Evolutionary conservation across 2,888 invertebrate species (phyloP).

Genomic region (Anagyrus pseudococci): DNA sequence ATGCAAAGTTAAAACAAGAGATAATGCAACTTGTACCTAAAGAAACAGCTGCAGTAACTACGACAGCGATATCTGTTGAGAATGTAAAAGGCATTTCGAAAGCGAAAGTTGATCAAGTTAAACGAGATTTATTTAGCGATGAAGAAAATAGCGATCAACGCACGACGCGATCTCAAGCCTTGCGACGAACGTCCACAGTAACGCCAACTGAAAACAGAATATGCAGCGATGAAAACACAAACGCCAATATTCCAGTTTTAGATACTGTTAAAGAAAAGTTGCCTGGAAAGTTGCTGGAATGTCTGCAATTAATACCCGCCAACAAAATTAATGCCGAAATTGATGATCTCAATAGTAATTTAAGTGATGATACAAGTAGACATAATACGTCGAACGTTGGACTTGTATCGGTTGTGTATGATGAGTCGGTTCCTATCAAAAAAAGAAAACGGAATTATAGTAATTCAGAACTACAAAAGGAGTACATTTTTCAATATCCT

Average conservation of each 20-base stretch:
- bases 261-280: conserved; percentile 27
- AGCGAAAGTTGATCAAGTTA: conserved; percentile 54
- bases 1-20: not conserved
- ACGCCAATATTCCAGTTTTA: not conserved
- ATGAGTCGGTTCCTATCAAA: conserved; percentile 44
- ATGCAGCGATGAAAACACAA: conserved; percentile 27
- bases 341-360: conserved; percentile 9
- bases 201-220: conserved; percentile 34
- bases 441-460: conserved; percentile 49
- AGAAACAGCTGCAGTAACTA: not conserved
- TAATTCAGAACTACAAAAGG: conserved; percentile 47
- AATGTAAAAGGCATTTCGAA: conserved; percentile 39
- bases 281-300: conserved; percentile 49
- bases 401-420: conserved; percentile 42
- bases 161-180: conserved; percentile 48
- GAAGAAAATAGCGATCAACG: conserved; percentile 52
- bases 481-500: conserved; percentile 42
- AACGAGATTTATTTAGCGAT: conserved; percentile 56
- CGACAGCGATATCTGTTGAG: not conserved
- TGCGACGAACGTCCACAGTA: conserved; percentile 31
- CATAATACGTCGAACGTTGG: conserved; percentile 22
- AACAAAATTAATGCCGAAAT: conserved; percentile 43
- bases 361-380: conserved; percentile 6
- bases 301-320: conserved; percentile 53
- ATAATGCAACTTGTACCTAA: not conserved